phyloP scores from a whole-genome alignment of 2,113 vertebrate species.

The Apodemus sylvaticus region DNA sequence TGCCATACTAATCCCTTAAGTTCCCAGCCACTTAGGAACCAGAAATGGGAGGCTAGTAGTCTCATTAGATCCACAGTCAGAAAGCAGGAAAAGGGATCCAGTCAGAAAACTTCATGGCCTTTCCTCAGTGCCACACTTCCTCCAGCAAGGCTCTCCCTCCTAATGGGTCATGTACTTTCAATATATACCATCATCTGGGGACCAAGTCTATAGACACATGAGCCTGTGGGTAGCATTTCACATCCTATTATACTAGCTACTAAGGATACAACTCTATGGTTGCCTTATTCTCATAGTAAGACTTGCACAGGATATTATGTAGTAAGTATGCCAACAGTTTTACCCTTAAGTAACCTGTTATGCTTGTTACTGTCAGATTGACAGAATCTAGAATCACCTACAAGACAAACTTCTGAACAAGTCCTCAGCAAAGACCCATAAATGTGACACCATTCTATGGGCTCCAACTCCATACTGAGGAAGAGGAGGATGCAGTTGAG shows the following conservation, averaged over 20 bases:
- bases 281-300: constrained; percentile 37
- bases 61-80: neutral
- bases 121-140: neutral
- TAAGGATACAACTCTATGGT: constrained; percentile 3
- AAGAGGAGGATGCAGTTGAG: too few relatives aligned
- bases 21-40: neutral
- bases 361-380: neutral
- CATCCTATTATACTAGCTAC: neutral
- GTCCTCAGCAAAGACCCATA: neutral
- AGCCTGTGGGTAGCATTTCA: neutral
- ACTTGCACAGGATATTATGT: neutral
- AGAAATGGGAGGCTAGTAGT: neutral
- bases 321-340: neutral
- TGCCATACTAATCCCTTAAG: neutral
- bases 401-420: neutral
- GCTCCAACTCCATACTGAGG: neutral
- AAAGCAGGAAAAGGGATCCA: neutral
- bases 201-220: neutral
- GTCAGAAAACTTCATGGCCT: neutral
- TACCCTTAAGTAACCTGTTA: neutral
- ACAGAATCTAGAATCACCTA: neutral
- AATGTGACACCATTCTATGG: neutral
- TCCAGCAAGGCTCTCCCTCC: neutral
- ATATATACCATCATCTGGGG: neutral
- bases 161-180: neutral